These are phyloP conservation scores for Hephaestus fuliginosus DNA, from an alignment of 2,797 vertebrate species.

Conservation along the genomic window DNA sequence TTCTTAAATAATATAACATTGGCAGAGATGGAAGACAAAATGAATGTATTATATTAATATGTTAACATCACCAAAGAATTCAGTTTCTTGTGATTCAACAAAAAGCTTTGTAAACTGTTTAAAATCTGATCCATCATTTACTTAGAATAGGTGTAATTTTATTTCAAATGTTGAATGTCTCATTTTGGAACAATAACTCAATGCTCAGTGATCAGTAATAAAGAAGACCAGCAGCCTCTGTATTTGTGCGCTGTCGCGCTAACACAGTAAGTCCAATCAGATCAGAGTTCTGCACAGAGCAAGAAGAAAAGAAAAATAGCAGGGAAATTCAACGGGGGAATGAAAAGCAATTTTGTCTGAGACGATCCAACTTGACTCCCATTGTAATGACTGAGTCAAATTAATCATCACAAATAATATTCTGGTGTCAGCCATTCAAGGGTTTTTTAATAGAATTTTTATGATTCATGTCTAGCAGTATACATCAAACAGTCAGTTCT, in stretches of 20 bases:
- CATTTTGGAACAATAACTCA: slow-evolving; percentile 56
- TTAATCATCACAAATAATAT: slow-evolving; percentile 97
- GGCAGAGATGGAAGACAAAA: background rate
- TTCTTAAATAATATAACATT: slow-evolving; percentile 3
- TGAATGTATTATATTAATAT: slow-evolving; percentile 12
- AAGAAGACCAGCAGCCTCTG: slow-evolving; percentile 54
- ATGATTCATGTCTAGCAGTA: slow-evolving; percentile 92
- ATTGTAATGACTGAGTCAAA: slow-evolving; percentile 96
- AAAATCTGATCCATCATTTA: slow-evolving; percentile 54
- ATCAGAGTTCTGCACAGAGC: slow-evolving; percentile 72
- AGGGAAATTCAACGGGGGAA: slow-evolving; percentile 91
- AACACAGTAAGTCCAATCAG: slow-evolving; percentile 78
- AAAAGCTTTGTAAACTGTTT: slow-evolving; percentile 42
- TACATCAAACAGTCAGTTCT: slow-evolving; percentile 93
- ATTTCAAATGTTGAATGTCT: slow-evolving; percentile 52
- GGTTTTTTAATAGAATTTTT: slow-evolving; percentile 97
- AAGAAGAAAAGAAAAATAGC: slow-evolving; percentile 80
- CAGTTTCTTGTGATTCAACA: slow-evolving; percentile 31
- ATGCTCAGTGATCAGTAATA: slow-evolving; percentile 59
- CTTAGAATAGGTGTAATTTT: slow-evolving; percentile 52
- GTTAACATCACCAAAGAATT: slow-evolving; percentile 16
- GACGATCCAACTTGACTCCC: slow-evolving; percentile 91
- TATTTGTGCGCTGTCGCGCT: slow-evolving; percentile 57
- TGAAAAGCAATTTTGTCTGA: slow-evolving; percentile 93
- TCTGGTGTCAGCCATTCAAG: slow-evolving; percentile 93